Evolutionary conservation across 2,888 invertebrate species (phyloP), one percentile per base, ranked within the genome.

Genomic region (Aleiodes testaceus): DNA sequence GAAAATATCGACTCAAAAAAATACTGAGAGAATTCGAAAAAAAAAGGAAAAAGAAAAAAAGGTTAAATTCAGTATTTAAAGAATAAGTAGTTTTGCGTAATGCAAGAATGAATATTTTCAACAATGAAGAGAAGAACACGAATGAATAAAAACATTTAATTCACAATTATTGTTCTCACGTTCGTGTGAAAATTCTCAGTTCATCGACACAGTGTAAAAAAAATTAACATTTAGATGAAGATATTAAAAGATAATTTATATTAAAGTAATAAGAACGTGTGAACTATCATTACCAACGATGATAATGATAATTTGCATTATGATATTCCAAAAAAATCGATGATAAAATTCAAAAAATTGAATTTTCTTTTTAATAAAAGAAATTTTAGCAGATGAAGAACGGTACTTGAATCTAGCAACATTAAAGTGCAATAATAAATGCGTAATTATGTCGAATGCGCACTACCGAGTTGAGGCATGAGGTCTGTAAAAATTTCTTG

Each of bases 371-470:
- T 45, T 45, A 45, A 22, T 22, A 22, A 52, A 20, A 22, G 18
- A 9, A 42, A 59, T 59, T 7, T 6, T 42, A 14, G 2, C 18
- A 65, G 14, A 49, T 45, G 42, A 7, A 36, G 44, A 64, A 64
- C 67, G 71, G 67, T 67, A 67, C 67, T 64, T 44, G 42, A 22
- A 63, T 30, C 44, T 66, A 63, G 42, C 52, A 61, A 50, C 61
- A 67, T 72, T 72, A 67, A 52, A 63, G 30, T 61, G 53, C 66
- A 66, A 50, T 61, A 71, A 71, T 36, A 52, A 50, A 66, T 44
- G 52, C 20, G 53, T 72, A 72, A 72, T 72, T 72, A 67, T 72
- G 30, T 47, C 22, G 45, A 16, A 47, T 47, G 7, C 26, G 7
- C 36, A 36, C 9, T 36, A 7, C 36, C 11, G 36, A 36, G 36